These are phyloP conservation scores for Acanthoscelides obtectus DNA, from an alignment of 2,888 invertebrate species.

Conservation along the genomic window DNA sequence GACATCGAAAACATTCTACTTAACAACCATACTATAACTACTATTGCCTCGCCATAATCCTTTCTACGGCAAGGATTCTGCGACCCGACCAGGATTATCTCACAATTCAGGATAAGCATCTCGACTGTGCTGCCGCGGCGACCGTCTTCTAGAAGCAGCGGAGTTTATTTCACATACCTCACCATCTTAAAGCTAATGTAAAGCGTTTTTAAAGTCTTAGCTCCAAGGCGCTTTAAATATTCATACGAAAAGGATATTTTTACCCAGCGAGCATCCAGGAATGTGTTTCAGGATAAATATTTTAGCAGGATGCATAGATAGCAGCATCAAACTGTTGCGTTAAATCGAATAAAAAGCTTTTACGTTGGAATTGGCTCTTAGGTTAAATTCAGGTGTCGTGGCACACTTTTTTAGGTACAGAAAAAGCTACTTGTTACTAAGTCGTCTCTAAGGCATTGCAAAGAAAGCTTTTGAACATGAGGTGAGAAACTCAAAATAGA, in stretches of 20 bases:
- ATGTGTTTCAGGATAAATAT: not conserved
- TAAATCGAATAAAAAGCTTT: too few relatives aligned
- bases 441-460: too few relatives aligned
- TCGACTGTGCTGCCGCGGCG: constrained; percentile 4
- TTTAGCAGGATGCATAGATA: not conserved
- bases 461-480: too few relatives aligned
- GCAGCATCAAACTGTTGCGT: not conserved
- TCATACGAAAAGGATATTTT: not conserved
- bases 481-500: too few relatives aligned
- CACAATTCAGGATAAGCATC: constrained; percentile 21
- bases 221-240: not conserved
- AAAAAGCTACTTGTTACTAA: too few relatives aligned
- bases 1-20: not conserved
- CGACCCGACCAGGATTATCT: constrained; percentile 1
- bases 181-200: constrained; percentile 6
- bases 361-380: too few relatives aligned
- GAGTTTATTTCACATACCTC: constrained; percentile 7
- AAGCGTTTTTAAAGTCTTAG: constrained; percentile 1
- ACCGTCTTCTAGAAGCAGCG: not conserved
- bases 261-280: not conserved
- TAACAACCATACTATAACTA: not conserved
- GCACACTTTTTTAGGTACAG: too few relatives aligned
- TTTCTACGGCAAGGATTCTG: not conserved
- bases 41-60: not conserved
- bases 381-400: too few relatives aligned